Percentiles rank a stretch among this genome's conserved stretches.
These are phyloP conservation scores for Galerucella pusilla DNA, from an alignment of 2,888 invertebrate species.

Conservation along the genomic window DNA sequence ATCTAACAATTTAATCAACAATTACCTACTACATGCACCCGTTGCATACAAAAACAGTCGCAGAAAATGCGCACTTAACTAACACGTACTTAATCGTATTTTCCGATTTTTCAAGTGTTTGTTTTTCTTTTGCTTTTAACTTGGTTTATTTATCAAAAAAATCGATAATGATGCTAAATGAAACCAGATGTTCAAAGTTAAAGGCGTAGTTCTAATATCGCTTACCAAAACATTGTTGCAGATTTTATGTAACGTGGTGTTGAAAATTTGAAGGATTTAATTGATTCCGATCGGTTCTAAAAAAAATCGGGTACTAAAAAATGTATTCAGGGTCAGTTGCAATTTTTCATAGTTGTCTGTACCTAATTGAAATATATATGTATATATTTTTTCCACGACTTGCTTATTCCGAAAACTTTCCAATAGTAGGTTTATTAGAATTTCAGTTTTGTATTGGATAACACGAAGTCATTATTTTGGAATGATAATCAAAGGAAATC, in stretches of 20 bases:
- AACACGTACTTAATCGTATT: conserved; percentile 7
- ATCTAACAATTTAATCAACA: conserved; percentile 15
- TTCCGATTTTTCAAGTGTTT: conserved; percentile 16
- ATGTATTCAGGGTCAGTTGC: conserved; percentile 6
- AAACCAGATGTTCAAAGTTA: conserved; percentile 18
- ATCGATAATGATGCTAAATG: conserved; percentile 19
- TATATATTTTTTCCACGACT: background rate
- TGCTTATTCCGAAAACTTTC: background rate
- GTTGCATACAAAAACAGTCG: conserved; percentile 9
- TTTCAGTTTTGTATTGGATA: no score
- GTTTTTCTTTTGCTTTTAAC: conserved; percentile 5
- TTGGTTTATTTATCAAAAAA: conserved; percentile 13
- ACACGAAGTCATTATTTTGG: no score
- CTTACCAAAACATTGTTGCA: conserved; percentile 18
- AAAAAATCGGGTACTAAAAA: conserved; percentile 3
- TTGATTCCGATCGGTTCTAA: background rate
- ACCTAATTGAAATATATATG: background rate
- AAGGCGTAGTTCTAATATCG: conserved; percentile 13
- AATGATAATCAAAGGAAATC: no score
- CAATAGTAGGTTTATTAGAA: background rate
- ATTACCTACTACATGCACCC: background rate
- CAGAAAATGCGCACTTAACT: conserved; percentile 14
- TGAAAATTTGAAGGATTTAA: conserved; percentile 14
- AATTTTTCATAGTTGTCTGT: background rate
- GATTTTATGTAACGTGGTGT: conserved; percentile 23